Percentiles rank a stretch among this genome's conserved stretches.
These are phyloP conservation scores for Neuroterus valhalla DNA, from an alignment of 1,140 invertebrate species.

Conservation along the genomic window DNA sequence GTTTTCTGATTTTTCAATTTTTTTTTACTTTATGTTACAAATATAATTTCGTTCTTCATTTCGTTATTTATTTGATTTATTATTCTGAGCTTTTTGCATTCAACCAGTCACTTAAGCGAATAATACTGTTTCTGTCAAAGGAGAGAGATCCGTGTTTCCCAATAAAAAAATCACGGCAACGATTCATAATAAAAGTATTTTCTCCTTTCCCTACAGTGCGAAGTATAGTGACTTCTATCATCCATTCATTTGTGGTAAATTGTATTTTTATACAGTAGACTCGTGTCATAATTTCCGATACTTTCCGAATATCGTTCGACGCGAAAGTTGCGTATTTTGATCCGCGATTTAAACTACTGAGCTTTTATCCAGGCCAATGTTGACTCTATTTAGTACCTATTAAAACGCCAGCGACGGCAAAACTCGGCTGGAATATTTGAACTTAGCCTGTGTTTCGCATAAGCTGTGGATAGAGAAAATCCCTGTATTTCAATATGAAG, in stretches of 20 bases:
- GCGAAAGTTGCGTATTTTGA: neutral
- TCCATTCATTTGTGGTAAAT: neutral
- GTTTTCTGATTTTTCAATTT: no score
- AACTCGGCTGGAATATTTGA: slow-evolving; percentile 26
- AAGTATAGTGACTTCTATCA: neutral
- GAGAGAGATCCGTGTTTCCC: no score
- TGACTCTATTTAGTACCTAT: neutral
- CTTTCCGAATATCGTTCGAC: neutral
- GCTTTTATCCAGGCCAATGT: neutral
- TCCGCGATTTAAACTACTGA: neutral
- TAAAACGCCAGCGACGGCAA: slow-evolving; percentile 2
- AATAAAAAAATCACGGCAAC: no score
- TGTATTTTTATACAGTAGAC: neutral
- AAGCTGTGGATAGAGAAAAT: neutral
- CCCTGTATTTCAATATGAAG: slow-evolving; percentile 10
- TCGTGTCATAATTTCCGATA: neutral
- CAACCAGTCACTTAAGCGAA: no score
- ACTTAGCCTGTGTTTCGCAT: slow-evolving; percentile 14
- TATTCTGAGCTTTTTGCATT: no score
- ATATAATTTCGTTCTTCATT: no score
- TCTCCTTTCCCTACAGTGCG: no score
- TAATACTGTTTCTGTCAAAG: no score
- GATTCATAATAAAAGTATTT: no score
- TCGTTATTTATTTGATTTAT: no score
- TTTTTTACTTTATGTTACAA: no score